Evolutionary conservation across 2,888 invertebrate genomes (phyloP).

Genomic region (Nomada ferruginata): DNA sequence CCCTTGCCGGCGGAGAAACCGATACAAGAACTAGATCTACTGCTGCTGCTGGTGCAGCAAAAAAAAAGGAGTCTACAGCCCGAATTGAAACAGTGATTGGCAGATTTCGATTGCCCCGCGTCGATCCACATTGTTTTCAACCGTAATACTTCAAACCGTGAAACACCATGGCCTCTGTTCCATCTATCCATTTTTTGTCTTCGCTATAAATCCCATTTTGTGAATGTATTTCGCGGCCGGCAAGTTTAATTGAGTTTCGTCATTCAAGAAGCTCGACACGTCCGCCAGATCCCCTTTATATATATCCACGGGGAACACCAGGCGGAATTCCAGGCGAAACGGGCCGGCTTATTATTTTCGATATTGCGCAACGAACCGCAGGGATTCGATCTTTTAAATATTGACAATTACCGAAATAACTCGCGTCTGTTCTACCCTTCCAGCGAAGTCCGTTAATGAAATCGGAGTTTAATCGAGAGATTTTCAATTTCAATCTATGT

Average conservation of each 20-base stretch:
- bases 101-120: constrained; percentile 17
- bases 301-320: background rate
- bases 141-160: background rate
- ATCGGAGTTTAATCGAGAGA: background rate
- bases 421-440: constrained; percentile 22
- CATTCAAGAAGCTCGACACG: constrained; percentile 17
- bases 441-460: constrained; percentile 18
- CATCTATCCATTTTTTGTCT: constrained; percentile 39
- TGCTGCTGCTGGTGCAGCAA: background rate
- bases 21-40: constrained; percentile 59
- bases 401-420: constrained; percentile 50
- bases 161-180: background rate
- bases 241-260: constrained; percentile 47
- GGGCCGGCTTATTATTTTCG: constrained; percentile 41
- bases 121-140: constrained; percentile 2
- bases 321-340: background rate
- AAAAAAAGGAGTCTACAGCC: constrained; percentile 39
- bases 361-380: constrained; percentile 32
- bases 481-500: no score
- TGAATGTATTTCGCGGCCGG: constrained; percentile 28
- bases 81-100: constrained; percentile 51
- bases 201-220: constrained; percentile 40
- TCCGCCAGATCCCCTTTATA: background rate
- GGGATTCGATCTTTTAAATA: constrained; percentile 35
- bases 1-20: constrained; percentile 59